Base-by-base conservation (phyloP, 2,888 invertebrate genomes). In the Halictus ligatus region DNA sequence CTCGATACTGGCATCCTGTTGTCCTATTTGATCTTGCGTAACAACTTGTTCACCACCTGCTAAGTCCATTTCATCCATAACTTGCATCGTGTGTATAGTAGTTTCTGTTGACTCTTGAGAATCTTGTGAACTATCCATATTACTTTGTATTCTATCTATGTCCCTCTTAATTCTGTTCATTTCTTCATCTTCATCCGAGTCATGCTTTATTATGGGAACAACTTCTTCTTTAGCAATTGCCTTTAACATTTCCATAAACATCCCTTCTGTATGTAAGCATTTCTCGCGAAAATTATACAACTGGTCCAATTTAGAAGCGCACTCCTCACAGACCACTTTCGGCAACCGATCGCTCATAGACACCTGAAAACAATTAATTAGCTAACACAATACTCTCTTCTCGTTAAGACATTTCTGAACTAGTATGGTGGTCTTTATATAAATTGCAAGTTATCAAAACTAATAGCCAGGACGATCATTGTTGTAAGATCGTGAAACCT, bases 251-350 rank as follows among this genome's bases (percentile, higher is more conserved):
- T 94, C 93, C 84, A 94, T 93, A 78, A 96, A 95, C 88, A 96
- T 94, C 79, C 94, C 95, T 92, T 96, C 96, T 0, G 96, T 96
- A 82, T 96, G 95, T 46, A 96, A 90, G 88, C 96, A 95, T 89
- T 96, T 96, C 89, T 96, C 96, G 80, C 96, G 95, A 92, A 96
- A 96, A 78, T 96, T 96, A 90, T 95, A 96, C 80, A 96, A 94
- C 76, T 96, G 94, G 88, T 96, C 96, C 78, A 96, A 91, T 91
- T 96, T 96, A 87, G 95, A 96, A 18, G 96, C 94, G 90, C 96
- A 96, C 74, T 96, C 95, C 87, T 96, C 96, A 89, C 96, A 96
- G 6, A 96, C 95, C 92, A 96, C 96, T 95, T 96, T 96, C 35
- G 96, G 96, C 73, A 96, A 94, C 88, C 96, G 96, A 92, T 96